Conservation (phyloP, 2,888 invertebrate species). For the Chirona hameri region DNA sequence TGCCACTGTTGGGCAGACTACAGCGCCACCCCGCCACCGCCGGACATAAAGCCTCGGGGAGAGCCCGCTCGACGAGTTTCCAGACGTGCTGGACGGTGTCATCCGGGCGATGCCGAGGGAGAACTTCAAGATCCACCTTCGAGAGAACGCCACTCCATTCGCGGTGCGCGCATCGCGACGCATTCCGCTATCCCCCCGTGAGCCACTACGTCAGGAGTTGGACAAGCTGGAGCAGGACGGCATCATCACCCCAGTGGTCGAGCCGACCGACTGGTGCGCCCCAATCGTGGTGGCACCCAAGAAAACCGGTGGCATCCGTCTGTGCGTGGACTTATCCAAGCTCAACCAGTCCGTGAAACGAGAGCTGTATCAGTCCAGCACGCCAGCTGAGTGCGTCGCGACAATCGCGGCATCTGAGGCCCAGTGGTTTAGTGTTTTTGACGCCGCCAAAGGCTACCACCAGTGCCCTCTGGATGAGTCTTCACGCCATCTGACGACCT, state of each 20-base stretch:
- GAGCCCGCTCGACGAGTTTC: background rate
- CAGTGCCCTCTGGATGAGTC: slow-evolving; percentile 29
- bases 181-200: background rate
- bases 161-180: background rate
- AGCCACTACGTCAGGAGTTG: background rate
- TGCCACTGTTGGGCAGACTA: too few species aligned
- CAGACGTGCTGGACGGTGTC: background rate
- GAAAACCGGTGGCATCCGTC: slow-evolving; percentile 31
- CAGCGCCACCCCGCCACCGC: too few species aligned
- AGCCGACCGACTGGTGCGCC: slow-evolving; percentile 34
- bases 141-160: background rate
- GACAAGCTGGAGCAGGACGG: background rate
- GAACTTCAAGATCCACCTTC: background rate
- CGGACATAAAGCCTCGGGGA: too few species aligned
- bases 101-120: background rate
- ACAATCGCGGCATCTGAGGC: background rate
- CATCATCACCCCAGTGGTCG: slow-evolving; percentile 28
- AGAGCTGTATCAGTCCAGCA: slow-evolving; percentile 28
- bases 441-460: slow-evolving; percentile 33
- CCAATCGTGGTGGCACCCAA: slow-evolving; percentile 34
- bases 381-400: background rate
- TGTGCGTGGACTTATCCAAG: slow-evolving; percentile 33
- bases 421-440: slow-evolving; percentile 30
- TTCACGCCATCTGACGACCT: slow-evolving; percentile 27
- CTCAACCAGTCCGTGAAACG: slow-evolving; percentile 31